These are phyloP conservation scores for Polypterus senegalus DNA, from an alignment of 2,113 vertebrate genomes.

Conservation along the genomic window DNA sequence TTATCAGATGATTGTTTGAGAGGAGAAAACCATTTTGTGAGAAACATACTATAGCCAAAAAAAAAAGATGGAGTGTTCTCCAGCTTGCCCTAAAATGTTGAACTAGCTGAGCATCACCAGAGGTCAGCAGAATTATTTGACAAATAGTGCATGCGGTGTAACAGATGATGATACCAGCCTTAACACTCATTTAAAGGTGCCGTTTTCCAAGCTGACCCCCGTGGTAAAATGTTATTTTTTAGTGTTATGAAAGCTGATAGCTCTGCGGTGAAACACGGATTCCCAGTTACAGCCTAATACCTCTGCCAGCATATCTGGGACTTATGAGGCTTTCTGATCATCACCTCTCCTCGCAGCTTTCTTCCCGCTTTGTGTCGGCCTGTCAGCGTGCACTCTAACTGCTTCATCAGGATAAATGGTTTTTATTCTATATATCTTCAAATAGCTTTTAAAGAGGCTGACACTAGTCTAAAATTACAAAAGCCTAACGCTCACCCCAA, in stretches of 20 bases:
- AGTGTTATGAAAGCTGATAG: conserved; percentile 61
- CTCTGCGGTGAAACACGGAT: conserved; percentile 50
- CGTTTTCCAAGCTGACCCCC: conserved; percentile 65
- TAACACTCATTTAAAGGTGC: conserved; percentile 61
- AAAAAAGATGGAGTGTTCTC: conserved; percentile 50
- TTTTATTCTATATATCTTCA: conserved; percentile 41
- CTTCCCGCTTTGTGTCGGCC: conserved; percentile 21
- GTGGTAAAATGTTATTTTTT: conserved; percentile 58
- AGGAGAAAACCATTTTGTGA: conserved; percentile 66
- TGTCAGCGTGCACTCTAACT: conserved; percentile 29
- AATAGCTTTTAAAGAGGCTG: conserved; percentile 25
- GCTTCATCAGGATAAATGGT: conserved; percentile 51
- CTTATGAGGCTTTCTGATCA: conserved; percentile 24
- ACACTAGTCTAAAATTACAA: too few relatives aligned
- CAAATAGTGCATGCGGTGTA: conserved; percentile 54
- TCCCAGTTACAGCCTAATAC: conserved; percentile 49
- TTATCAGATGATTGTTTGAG: conserved; percentile 66
- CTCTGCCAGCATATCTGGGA: conserved; percentile 38
- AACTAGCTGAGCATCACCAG: conserved; percentile 51
- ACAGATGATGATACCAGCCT: conserved; percentile 67
- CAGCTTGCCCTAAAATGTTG: conserved; percentile 61
- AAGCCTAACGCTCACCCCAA: too few relatives aligned
- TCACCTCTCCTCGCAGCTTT: conserved; percentile 36
- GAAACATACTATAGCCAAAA: conserved; percentile 41
- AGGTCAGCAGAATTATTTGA: conserved; percentile 69